Evolutionary conservation across 1,140 invertebrate species (phyloP), one percentile per base, ranked within the genome.

Genomic region (Polypedilum vanderplanki): DNA sequence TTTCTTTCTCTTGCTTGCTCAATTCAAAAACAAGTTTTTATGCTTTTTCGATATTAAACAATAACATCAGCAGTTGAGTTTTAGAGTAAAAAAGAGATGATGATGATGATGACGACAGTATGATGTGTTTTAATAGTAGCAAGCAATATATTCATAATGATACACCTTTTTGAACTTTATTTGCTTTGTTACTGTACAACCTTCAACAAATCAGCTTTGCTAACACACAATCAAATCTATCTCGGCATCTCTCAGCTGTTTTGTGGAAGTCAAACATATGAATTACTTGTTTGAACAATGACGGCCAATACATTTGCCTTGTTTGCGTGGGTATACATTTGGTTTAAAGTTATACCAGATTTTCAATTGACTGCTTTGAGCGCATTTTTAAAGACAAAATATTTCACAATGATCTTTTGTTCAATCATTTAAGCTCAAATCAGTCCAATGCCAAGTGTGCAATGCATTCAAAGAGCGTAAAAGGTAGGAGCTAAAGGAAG

Each of bases 141-240:
- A 57, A n/a, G n/a, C n/a, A n/a, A n/a, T n/a, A n/a, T n/a, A n/a
- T n/a, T n/a, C n/a, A 12, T 57, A n/a, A 15, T 15, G 12, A 57
- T 57, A 57, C 46, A 57, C 46, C 46, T 57, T 57, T 33, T 57
- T 57, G 46, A 57, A 57, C 46, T 57, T 57, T 57, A 57, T 57
- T 57, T 57, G 46, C n/a, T 57, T 57, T 57, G 46, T 57, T 57
- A 12, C 46, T 57, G 12, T 5, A 33, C 24, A 33, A 33, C 24
- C 24, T 33, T 33, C 24, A 33, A 33, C 24, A 33, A 1, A 3
- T 33, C 24, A 33, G 24, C 24, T 33, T 33, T 33, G 5, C 24
- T 33, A 33, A 33, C 24, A 57, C 12, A 57, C 46, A 57, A 57
- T 57, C 46, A 57, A 4, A 57, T 57, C n/a, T n/a, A 12, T 57